These are phyloP conservation scores for Eulithis prunata DNA, from an alignment of 2,888 invertebrate genomes.

Conservation along the genomic window DNA sequence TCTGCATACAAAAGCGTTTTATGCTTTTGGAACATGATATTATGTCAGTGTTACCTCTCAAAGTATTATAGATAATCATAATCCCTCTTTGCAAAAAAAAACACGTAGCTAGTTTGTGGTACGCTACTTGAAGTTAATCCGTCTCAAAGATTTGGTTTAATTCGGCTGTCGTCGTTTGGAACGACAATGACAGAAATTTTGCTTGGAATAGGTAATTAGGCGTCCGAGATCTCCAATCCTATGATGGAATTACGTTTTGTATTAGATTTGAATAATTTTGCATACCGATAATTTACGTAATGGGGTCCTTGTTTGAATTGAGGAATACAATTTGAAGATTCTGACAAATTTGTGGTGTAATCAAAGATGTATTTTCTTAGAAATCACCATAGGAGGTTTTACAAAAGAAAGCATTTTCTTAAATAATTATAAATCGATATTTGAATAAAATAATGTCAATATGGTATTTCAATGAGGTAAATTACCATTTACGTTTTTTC, in stretches of 20 bases:
- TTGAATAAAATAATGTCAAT: too few species aligned
- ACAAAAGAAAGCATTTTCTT: too few species aligned
- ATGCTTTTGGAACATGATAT: too few species aligned
- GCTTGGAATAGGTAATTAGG: constrained; percentile 54
- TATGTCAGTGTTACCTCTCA: too few species aligned
- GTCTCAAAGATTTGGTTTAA: constrained; percentile 35
- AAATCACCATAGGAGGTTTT: too few species aligned
- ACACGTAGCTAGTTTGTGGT: too few species aligned
- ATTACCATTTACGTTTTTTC: too few species aligned
- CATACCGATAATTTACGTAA: constrained; percentile 54
- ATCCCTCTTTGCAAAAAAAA: too few species aligned
- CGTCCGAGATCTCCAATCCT: constrained; percentile 50
- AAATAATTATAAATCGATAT: too few species aligned
- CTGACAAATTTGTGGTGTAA: constrained; percentile 15
- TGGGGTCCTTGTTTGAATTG: constrained; percentile 40
- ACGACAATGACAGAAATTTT: constrained; percentile 53
- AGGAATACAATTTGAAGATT: constrained; percentile 26
- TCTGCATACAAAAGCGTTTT: too few species aligned
- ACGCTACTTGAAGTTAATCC: background rate
- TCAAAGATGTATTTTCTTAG: constrained; percentile 2
- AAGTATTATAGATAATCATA: too few species aligned
- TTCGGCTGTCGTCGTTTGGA: constrained; percentile 39
- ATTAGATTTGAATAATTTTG: constrained; percentile 67
- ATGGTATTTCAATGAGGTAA: too few species aligned
- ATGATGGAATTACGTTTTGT: constrained; percentile 54